Percentiles rank a stretch among this genome's conserved stretches.
Evolutionary conservation across 1,140 invertebrate species (phyloP).

Genomic region (Drosophila kurseongensis): DNA sequence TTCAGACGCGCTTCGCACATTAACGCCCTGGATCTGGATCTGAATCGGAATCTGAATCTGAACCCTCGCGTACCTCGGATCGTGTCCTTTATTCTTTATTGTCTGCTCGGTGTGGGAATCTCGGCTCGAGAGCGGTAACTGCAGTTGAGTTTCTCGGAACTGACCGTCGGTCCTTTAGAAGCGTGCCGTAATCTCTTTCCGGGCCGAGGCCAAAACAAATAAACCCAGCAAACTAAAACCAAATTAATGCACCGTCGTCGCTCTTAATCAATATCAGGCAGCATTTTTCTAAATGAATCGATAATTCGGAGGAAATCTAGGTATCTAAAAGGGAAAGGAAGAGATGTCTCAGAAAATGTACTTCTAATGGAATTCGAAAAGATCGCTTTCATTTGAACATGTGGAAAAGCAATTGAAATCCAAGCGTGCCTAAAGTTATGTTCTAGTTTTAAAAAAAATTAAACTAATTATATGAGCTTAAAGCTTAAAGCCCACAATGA

Average conservation of each 20-base stretch:
- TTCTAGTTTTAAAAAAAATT: background rate
- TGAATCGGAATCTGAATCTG: slow-evolving; percentile 3
- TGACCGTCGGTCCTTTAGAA: slow-evolving; percentile 72
- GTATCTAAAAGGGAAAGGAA: background rate
- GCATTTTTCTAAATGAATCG: slow-evolving; percentile 50
- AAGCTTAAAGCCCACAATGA: background rate
- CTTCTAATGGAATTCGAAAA: background rate
- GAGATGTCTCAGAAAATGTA: background rate
- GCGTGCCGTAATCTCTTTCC: slow-evolving; percentile 46
- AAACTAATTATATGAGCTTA: background rate
- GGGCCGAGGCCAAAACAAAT: slow-evolving; percentile 7
- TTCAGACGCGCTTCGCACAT: slow-evolving; percentile 82
- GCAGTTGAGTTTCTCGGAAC: slow-evolving; percentile 58
- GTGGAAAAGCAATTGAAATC: background rate
- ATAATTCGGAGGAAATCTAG: slow-evolving; percentile 20
- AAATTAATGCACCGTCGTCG: slow-evolving; percentile 34
- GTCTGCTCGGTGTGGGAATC: slow-evolving; percentile 58
- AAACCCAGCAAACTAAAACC: background rate
- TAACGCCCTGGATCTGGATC: slow-evolving; percentile 59
- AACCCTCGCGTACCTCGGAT: background rate
- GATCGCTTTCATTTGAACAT: too few relatives aligned
- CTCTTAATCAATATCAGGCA: slow-evolving; percentile 60
- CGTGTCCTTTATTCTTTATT: slow-evolving; percentile 49
- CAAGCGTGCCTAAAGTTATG: slow-evolving; percentile 1
- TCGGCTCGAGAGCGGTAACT: slow-evolving; percentile 22